Percentiles rank a stretch among this genome's conserved stretches.
phyloP scores from a whole-genome alignment of 2,113 vertebrate genomes.

The Neoarius graeffei region DNA sequence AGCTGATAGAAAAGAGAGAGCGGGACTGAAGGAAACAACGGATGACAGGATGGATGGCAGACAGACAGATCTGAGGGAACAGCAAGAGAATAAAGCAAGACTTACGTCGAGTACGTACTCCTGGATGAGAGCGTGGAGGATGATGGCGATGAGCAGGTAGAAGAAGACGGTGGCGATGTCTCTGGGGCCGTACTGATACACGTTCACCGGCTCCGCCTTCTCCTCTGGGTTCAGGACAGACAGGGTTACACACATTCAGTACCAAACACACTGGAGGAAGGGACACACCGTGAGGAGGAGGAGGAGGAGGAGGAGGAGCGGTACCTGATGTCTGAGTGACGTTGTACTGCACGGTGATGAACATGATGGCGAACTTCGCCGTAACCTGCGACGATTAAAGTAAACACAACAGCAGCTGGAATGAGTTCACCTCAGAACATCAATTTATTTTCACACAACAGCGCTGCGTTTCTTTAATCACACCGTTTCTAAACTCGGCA shows the following conservation, averaged over 20 bases:
- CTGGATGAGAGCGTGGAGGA: constrained; percentile 83
- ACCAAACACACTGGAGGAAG: not conserved
- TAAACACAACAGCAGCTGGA: not conserved
- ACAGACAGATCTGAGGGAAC: too few relatives aligned
- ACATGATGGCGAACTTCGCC: constrained; percentile 77
- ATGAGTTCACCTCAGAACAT: not conserved
- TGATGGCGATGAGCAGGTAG: constrained; percentile 81
- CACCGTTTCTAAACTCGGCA: too few relatives aligned
- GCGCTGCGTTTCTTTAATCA: not conserved
- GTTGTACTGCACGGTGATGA: constrained; percentile 84
- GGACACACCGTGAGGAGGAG: not conserved
- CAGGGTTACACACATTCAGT: not conserved
- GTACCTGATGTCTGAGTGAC: constrained; percentile 78
- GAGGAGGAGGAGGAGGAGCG: constrained; percentile 70
- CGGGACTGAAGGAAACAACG: not conserved
- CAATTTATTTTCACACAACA: not conserved
- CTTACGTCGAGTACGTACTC: constrained; percentile 68
- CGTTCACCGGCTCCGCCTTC: constrained; percentile 69
- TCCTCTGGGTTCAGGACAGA: constrained; percentile 65
- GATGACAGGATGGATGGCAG: too few relatives aligned
- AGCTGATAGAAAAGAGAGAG: too few relatives aligned
- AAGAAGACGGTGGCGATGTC: constrained; percentile 82
- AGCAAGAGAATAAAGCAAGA: not conserved
- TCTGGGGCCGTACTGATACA: constrained; percentile 80
- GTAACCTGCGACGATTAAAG: constrained; percentile 69